A percentile compares a stretch with the other conserved stretches of the same genome.
Evolutionary conservation across 2,113 vertebrate genomes (phyloP).

Genomic region (Toxostoma redivivum): DNA sequence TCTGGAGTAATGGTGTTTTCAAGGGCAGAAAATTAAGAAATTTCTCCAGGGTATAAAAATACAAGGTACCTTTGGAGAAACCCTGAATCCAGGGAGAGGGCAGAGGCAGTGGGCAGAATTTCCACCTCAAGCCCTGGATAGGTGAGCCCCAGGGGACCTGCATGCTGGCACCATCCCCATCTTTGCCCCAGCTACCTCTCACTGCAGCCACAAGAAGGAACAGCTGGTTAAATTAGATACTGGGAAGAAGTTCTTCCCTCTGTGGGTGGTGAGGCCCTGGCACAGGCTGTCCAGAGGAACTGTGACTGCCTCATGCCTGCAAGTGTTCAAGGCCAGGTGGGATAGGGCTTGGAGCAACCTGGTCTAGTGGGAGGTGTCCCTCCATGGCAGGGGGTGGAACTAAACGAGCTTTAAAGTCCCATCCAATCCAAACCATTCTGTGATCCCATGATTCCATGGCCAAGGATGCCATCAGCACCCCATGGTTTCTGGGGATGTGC

Average conservation of each 20-base stretch:
- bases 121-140: neutral
- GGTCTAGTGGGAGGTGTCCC: neutral
- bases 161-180: neutral
- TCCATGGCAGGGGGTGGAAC: neutral
- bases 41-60: neutral
- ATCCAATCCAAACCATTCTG: neutral
- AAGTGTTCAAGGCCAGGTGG: neutral
- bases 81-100: neutral
- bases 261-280: neutral
- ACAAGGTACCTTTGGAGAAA: neutral
- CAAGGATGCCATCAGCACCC: neutral
- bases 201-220: neutral
- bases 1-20: neutral
- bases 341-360: neutral
- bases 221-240: neutral
- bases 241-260: neutral
- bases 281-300: neutral
- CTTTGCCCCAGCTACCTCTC: neutral
- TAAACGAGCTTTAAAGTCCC: neutral
- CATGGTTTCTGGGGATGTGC: neutral
- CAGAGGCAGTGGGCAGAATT: neutral
- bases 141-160: neutral
- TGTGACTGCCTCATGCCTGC: neutral
- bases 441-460: neutral
- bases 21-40: neutral